Conservation (phyloP, 2,113 vertebrate genomes). For the Pedionomus torquatus region DNA sequence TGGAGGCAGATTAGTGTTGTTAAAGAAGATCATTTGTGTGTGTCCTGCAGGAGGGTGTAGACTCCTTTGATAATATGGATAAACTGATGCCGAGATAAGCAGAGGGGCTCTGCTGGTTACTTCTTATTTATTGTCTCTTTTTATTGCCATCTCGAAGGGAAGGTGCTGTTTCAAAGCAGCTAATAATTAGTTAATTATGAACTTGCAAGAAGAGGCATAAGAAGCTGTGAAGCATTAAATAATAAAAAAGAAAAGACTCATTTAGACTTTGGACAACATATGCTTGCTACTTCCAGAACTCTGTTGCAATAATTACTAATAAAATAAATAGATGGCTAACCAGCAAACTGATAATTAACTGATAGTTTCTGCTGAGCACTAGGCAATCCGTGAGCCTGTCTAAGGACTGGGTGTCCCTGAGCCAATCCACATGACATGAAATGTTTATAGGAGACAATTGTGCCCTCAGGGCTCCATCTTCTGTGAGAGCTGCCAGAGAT, state of each 20-base stretch:
- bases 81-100: conserved; percentile 83
- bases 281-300: conserved; percentile 73
- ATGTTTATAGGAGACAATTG: conserved; percentile 87
- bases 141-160: conserved; percentile 80
- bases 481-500: conserved; percentile 84
- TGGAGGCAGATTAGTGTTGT: conserved; percentile 74
- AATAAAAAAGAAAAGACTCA: conserved; percentile 71
- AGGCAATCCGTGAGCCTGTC: conserved; percentile 67
- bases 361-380: conserved; percentile 81
- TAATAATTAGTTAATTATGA: conserved; percentile 91
- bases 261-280: conserved; percentile 85
- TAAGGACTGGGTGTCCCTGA: conserved; percentile 75
- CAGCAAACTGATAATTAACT: conserved; percentile 89
- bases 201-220: conserved; percentile 78
- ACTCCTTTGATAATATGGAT: conserved; percentile 83
- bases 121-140: conserved; percentile 83
- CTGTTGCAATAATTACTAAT: conserved; percentile 88
- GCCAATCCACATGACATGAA: conserved; percentile 80
- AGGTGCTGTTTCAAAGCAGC: conserved; percentile 80
- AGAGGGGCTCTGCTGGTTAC: conserved; percentile 71
- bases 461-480: conserved; percentile 84
- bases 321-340: conserved; percentile 89
- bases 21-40: conserved; percentile 66
- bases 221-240: conserved; percentile 78
- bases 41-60: conserved; percentile 65